These are phyloP conservation scores for Batillaria attramentaria DNA, from an alignment of 1,140 invertebrate genomes.

Conservation along the genomic window DNA sequence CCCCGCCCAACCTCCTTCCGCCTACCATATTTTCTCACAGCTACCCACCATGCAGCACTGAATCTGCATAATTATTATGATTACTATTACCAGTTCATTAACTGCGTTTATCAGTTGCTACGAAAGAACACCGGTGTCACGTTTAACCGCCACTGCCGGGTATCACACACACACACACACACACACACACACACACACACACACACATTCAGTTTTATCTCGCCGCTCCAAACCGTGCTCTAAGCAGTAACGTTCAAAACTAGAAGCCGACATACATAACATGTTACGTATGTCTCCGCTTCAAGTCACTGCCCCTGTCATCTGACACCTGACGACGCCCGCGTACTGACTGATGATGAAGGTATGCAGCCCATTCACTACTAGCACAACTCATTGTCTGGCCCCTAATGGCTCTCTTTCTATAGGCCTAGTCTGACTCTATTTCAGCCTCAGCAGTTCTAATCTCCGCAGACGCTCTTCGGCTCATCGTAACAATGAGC, in stretches of 20 bases:
- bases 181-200: not conserved
- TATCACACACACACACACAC: not conserved
- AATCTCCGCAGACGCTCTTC: not conserved
- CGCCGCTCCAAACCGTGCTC: not conserved
- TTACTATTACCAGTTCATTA: too few relatives aligned
- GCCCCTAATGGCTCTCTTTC: not conserved
- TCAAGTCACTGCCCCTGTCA: not conserved
- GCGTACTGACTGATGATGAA: not conserved
- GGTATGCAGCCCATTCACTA: not conserved
- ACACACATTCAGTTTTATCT: constrained; percentile 20
- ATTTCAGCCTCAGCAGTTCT: not conserved
- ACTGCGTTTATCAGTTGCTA: too few relatives aligned
- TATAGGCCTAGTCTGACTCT: not conserved
- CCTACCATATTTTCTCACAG: too few relatives aligned
- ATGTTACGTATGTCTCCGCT: not conserved
- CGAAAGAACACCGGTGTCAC: too few relatives aligned
- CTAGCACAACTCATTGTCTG: not conserved
- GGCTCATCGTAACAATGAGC: not conserved
- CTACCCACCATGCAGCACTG: too few relatives aligned
- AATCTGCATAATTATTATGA: too few relatives aligned
- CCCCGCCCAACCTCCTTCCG: too few relatives aligned
- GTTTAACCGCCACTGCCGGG: too few relatives aligned
- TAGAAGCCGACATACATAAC: too few relatives aligned
- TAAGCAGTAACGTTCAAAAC: too few relatives aligned
- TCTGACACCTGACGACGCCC: not conserved